phyloP scores from a whole-genome alignment of 1,140 invertebrate species.

The Drosophila teissieri region DNA sequence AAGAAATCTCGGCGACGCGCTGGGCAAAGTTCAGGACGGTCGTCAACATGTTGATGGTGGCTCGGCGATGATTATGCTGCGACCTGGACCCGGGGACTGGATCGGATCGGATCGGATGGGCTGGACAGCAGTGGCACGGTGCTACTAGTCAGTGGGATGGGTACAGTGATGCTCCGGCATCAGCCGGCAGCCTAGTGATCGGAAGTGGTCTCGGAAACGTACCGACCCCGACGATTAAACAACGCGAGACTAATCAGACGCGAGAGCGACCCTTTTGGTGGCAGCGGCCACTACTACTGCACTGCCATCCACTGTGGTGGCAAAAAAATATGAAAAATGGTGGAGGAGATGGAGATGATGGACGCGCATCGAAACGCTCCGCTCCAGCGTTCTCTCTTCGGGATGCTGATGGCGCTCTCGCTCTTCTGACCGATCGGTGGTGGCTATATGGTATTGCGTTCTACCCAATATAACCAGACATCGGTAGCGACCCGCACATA shows the following conservation, averaged over 20 bases:
- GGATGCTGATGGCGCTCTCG: constrained; percentile 37
- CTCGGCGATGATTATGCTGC: constrained; percentile 22
- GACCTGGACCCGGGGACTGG: neutral
- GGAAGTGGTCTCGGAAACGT: constrained; percentile 32
- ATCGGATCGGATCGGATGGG: neutral
- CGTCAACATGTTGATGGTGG: constrained; percentile 57
- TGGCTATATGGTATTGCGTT: constrained; percentile 62
- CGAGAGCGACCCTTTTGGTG: constrained; percentile 29
- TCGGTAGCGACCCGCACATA: constrained; percentile 67
- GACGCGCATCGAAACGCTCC: constrained; percentile 36
- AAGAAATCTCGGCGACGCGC: constrained; percentile 74
- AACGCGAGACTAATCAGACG: neutral
- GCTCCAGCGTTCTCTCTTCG: constrained; percentile 41
- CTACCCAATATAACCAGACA: constrained; percentile 78
- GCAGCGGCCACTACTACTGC: constrained; percentile 20
- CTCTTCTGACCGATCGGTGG: constrained; percentile 16
- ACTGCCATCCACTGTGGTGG: constrained; percentile 1
- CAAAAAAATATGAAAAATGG: constrained; percentile 35
- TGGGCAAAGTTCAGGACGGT: constrained; percentile 73
- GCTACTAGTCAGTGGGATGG: no score
- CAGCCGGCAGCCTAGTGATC: constrained; percentile 51
- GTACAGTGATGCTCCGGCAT: constrained; percentile 18
- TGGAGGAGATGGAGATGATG: constrained; percentile 36
- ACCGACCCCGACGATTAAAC: constrained; percentile 24
- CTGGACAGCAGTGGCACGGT: no score